A percentile compares a stretch with the other conserved stretches of the same genome.
Evolutionary conservation across 2,113 vertebrate species (phyloP).

Genomic region (Sebastes schlegelii): DNA sequence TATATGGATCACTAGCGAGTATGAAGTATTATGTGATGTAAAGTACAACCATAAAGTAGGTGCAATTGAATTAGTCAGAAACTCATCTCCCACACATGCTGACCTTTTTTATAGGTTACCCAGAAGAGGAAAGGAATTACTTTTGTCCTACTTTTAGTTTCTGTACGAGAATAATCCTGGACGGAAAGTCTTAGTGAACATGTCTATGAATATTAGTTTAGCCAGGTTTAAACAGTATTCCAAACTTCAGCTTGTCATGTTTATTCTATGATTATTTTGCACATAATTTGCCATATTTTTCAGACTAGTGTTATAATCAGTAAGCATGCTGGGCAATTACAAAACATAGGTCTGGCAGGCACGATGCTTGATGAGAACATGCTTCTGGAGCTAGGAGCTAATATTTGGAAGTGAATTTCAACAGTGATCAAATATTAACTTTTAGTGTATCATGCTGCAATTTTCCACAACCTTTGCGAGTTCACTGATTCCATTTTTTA

Average conservation of each 20-base stretch:
- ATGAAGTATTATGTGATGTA: constrained; percentile 9
- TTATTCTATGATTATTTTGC: not conserved
- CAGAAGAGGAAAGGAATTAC: constrained; percentile 70
- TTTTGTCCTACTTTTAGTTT: constrained; percentile 62
- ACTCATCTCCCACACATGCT: constrained; percentile 25
- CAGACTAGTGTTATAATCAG: not conserved
- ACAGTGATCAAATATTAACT: constrained; percentile 23
- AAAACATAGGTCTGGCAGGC: not conserved
- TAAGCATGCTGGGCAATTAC: not conserved
- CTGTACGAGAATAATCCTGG: constrained; percentile 31
- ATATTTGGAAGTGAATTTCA: constrained; percentile 21
- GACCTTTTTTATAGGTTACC: constrained; percentile 61
- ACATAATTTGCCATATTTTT: not conserved
- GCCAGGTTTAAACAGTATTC: not conserved
- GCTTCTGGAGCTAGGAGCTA: constrained; percentile 1
- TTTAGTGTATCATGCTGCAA: not conserved
- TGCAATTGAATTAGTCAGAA: constrained; percentile 44
- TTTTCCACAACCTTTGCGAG: not conserved
- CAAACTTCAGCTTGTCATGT: too few species aligned
- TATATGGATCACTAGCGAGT: constrained; percentile 6
- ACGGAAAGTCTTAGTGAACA: constrained; percentile 28
- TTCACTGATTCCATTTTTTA: not conserved
- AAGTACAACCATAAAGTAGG: constrained; percentile 39
- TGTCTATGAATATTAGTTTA: constrained; percentile 50
- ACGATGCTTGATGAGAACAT: constrained; percentile 29